Evolutionary conservation across 2,113 vertebrate genomes (phyloP), one percentile per base, ranked within the genome.

Genomic region (Cepphus grylle): DNA sequence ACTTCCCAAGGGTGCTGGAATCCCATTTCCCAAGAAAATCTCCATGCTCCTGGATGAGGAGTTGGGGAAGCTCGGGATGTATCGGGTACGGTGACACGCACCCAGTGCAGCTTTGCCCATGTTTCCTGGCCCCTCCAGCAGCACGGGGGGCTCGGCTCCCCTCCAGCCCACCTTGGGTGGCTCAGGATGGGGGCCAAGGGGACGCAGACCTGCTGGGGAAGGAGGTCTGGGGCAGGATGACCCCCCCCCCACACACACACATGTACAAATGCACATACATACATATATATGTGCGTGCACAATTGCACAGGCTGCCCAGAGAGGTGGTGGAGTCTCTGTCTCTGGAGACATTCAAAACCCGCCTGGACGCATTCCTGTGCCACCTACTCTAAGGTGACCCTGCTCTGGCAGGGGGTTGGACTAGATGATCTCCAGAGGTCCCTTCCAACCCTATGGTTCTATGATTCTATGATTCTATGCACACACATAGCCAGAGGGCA

Each of bases 91-190:
- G 42, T 5, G 23, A 3, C 2, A 5, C 1, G 9, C 3, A 6
- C 26, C 4, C 49, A 22, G 8, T 0, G 3, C 0, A 2, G 55
- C 42, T 12, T 6, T 25, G 72, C 36, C 3, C 0, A 4, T 0
- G 12, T n/a, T 32, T 69, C n/a, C 2, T 2, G 0, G 69, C 21
- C n/a, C 22, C 8, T 8, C 36, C 23, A 1, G 86, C 73, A 40
- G 50, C 81, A 25, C 1, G 0, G 16, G 49, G 45, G 16, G 29
- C 62, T 62, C 2, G 2, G 55, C 17, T 19, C 6, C 40, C 9
- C 45, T 30, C 65, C 2, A 10, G 21, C 45, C 6, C 0, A 20
- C 58, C 47, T 3, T 0, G 42, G 19, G 40, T 38, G 84, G 45
- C 17, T 21, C 17, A 5, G 56, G 13, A 16, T 16, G 21, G 71